These are phyloP conservation scores for Parasteatoda lunata DNA, from an alignment of 2,888 invertebrate genomes.

Conservation along the genomic window DNA sequence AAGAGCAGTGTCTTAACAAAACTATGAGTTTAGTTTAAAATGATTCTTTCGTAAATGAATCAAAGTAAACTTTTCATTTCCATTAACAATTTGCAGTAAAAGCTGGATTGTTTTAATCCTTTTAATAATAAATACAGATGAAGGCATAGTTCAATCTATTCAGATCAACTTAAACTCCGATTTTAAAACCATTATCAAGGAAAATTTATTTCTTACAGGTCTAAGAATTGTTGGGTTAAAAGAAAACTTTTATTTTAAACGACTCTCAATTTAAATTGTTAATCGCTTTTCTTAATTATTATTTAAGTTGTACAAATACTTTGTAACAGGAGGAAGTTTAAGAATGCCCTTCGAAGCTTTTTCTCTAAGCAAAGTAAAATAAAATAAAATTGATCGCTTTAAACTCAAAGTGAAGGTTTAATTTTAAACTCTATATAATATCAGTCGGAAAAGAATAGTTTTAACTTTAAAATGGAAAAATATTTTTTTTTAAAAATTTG, in stretches of 20 bases:
- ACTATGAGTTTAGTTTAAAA: too few relatives aligned
- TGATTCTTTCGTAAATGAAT: too few relatives aligned
- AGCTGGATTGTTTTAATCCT: constrained; percentile 41
- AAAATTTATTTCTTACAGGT: background rate
- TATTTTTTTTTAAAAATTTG: background rate
- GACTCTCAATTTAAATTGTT: background rate
- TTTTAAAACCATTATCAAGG: constrained; percentile 7
- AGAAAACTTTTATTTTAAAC: constrained; percentile 1
- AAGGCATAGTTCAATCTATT: constrained; percentile 21
- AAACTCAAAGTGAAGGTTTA: too few relatives aligned
- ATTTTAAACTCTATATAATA: too few relatives aligned
- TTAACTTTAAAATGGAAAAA: background rate
- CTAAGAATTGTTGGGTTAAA: background rate
- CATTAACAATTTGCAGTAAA: constrained; percentile 8
- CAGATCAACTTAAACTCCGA: constrained; percentile 17
- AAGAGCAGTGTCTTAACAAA: too few relatives aligned
- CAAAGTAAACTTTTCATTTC: background rate
- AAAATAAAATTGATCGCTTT: too few relatives aligned
- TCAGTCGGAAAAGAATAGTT: background rate
- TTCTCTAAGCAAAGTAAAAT: too few relatives aligned
- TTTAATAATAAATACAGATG: constrained; percentile 1
- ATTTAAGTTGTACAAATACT: too few relatives aligned
- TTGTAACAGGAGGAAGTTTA: too few relatives aligned
- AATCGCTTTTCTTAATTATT: background rate
- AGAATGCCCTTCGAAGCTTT: too few relatives aligned